Conservation (phyloP, 2,888 invertebrate genomes). For the Drosophila merina region DNA sequence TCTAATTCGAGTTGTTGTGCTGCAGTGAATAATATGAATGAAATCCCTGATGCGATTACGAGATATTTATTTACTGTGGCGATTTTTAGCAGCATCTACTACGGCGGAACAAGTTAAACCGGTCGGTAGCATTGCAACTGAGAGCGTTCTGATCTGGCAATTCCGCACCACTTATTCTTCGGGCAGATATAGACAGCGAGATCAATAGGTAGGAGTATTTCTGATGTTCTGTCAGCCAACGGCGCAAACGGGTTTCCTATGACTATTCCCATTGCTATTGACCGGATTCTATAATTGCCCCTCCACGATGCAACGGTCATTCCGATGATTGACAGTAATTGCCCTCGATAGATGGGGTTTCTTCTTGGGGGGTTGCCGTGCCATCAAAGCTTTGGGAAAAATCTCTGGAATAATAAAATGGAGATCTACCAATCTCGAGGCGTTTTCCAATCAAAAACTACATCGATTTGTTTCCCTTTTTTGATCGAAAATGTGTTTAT, state of each 20-base stretch:
- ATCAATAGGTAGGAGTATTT: slow-evolving; percentile 14
- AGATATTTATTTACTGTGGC: slow-evolving; percentile 39
- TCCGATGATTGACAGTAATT: slow-evolving; percentile 65
- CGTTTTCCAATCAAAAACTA: background rate
- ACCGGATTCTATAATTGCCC: slow-evolving; percentile 57
- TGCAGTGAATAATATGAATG: slow-evolving; percentile 54
- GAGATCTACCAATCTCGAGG: slow-evolving; percentile 22
- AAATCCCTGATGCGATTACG: slow-evolving; percentile 34
- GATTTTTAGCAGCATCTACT: slow-evolving; percentile 22
- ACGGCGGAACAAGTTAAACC: slow-evolving; percentile 58
- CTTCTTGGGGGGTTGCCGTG: slow-evolving; percentile 13
- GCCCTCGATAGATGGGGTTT: slow-evolving; percentile 23
- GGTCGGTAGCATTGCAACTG: slow-evolving; percentile 48
- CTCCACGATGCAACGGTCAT: slow-evolving; percentile 12
- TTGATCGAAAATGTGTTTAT: background rate
- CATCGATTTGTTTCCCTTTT: background rate
- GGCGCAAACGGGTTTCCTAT: slow-evolving; percentile 46
- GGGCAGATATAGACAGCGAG: slow-evolving; percentile 9
- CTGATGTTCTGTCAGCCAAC: slow-evolving; percentile 22
- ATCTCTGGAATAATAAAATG: slow-evolving; percentile 8
- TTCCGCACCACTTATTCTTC: slow-evolving; percentile 50
- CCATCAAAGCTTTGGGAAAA: slow-evolving; percentile 24
- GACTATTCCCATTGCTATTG: slow-evolving; percentile 34
- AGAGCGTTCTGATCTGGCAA: slow-evolving; percentile 38
- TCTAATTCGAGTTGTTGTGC: slow-evolving; percentile 43